Base-by-base conservation (phyloP, 2,888 invertebrate genomes). In the Dasypogon diadema region DNA sequence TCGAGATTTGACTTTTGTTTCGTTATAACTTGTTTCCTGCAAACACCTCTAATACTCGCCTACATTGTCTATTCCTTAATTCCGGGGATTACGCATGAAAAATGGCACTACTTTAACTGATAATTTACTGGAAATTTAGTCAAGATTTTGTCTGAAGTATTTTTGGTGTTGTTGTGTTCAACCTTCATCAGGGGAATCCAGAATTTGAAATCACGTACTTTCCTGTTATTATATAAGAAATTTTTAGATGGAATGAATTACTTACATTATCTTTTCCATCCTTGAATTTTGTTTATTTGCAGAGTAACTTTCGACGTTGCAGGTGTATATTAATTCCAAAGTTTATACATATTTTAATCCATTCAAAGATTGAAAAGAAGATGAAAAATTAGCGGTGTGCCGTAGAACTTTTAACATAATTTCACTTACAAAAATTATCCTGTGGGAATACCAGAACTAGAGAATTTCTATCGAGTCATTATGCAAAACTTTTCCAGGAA, bases 341-440 rank as follows among this genome's bases (percentile, higher is more conserved):
- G 58, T 58, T 58, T 58, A 24, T 24, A 16, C 30, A 26, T 34
- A 58, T 30, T 58, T 58, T 58, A 16, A 30, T 16, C 58, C 26
- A 12, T 58, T 58, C 24, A 30, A 58, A 30, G 24, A 0, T 14
- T 58, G 58, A 58, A 58, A 58, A 58, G 58, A 30, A 58, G 16
- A 58, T 58, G 24, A 58, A 58, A 58, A 58, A 58, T 58, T 58
- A 58, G 58, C 58, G 58, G 58, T 30, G 58, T 58, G 30, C 58
- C 26, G 58, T 6, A 16, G 58, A 58, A 58, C 26, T 34, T 58
- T 34, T 30, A 26, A 8, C 30, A 30, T 58, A 58, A 26, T 58
- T 58, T 51, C 30, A 8, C 30, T 30, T 30, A 30, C 30, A 30
- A 30, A 30, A 5, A 5, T 30, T 30, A 30, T 30, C 30, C 30